Conservation (phyloP, 2,113 vertebrate genomes). For the Oceanites oceanicus region DNA sequence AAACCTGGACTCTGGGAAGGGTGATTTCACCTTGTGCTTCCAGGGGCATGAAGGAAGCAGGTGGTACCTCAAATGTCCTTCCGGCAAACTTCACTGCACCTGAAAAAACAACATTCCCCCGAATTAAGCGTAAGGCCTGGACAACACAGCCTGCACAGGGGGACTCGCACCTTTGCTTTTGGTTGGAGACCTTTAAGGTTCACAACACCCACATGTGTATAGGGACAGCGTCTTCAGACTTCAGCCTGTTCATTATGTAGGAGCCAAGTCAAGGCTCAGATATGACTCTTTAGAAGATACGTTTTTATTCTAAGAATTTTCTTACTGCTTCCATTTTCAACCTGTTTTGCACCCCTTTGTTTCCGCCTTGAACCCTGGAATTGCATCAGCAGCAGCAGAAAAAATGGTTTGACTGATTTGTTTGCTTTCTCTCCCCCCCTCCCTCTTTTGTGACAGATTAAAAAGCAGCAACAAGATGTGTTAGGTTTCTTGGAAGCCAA, state of each 20-base stretch:
- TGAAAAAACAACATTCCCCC: not conserved
- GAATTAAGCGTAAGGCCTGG: not conserved
- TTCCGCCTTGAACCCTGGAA: not conserved
- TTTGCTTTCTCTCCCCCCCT: not conserved
- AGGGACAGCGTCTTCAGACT: not conserved
- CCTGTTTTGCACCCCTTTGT: not conserved
- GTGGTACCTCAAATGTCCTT: not conserved
- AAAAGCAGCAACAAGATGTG: conserved; percentile 97
- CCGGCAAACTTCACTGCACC: not conserved
- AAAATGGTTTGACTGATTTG: not conserved
- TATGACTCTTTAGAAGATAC: not conserved
- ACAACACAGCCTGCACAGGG: not conserved
- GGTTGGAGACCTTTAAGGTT: not conserved
- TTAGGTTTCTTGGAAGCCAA: conserved; percentile 90
- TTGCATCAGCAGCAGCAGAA: not conserved
- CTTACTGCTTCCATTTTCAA: not conserved
- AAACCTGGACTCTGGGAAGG: not conserved
- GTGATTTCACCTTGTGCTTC: not conserved
- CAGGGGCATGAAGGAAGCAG: not conserved
- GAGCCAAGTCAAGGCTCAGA: not conserved
- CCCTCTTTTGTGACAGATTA: conserved; percentile 80
- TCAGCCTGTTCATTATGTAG: not conserved
- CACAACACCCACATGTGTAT: accelerated
- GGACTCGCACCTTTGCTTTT: not conserved
- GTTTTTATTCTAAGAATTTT: not conserved